Evolutionary conservation across 2,888 invertebrate genomes (phyloP), one percentile per base, ranked within the genome.

Genomic region (Lasioglossum zephyrum): DNA sequence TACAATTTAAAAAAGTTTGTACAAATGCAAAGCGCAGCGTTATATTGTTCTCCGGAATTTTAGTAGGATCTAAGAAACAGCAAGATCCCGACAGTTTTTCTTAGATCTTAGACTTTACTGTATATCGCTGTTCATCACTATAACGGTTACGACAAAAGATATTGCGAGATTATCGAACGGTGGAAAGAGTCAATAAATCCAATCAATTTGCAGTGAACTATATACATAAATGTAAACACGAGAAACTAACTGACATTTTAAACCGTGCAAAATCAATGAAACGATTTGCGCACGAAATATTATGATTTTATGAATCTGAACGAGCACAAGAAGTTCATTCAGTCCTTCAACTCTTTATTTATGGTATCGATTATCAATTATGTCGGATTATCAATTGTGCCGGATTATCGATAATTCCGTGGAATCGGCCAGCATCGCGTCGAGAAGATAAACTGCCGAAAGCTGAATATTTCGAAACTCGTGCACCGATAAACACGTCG

Each of bases 291-390:
- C 31, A 6, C 16, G 36, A 1, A 66, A 66, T 66, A 16, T 6
- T 16, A 16, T 18, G 66, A 66, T 26, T 60, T 60, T 16, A 36
- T 16, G 36, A 36, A 18, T 36, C 36, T 1, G 63, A 4, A 16
- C 39, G 36, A 13, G 39, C 39, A n/a, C n/a, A n/a, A 39, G 39
- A n/a, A 69, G 41, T 70, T 41, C n/a, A n/a, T 70, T 26, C 13
- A 70, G 41, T 70, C 70, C 13, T 11, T 70, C 41, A 6, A 13
- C n/a, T n/a, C 70, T 44, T 26, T 70, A 44, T 44, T 70, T 44
- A 41, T 44, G 11, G 70, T 26, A 44, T 70, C 70, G 70, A 70
- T n/a, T 70, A 44, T 44, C 41, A 69, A 69, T 69, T 69, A 69
- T 4, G 22, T 11, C 22, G 39, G 18, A 36, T 36, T 66, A 66